Base-by-base conservation (phyloP, 2,797 vertebrate genomes). In the Oryzias dopingdopingensis region DNA sequence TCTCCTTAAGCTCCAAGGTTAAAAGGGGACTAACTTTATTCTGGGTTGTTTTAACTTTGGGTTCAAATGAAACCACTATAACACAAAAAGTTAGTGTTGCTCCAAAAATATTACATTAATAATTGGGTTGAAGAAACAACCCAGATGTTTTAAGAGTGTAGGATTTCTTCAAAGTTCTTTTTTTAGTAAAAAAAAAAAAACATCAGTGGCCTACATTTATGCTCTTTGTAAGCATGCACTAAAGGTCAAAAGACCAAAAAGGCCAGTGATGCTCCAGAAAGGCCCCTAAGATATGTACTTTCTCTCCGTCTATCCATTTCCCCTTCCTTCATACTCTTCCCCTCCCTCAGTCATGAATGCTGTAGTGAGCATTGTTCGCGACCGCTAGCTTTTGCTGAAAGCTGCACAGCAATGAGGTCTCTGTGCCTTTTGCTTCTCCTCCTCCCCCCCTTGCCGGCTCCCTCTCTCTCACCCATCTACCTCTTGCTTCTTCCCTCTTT, bases 331-430 rank as follows among this genome's bases (percentile, higher is more conserved):
- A 56, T 48, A 41, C 57, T 64, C 67, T 54, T 62, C 64, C 74
- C 67, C 74, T 64, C 81, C 77, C 70, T 61, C 76, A 37, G 63
- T 13, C 60, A 32, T 83, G 76, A 81, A 86, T 86, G 88, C 88
- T 65, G 82, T 88, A 84, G 85, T 84, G 86, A 90, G 77, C 79
- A 81, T 88, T 90, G 83, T 90, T 89, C 78, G 85, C 82, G 45
- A 85, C 83, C 84, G 78, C 84, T 83, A 77, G 84, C 81, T 87
- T 88, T 89, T 79, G 78, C 86, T 82, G 81, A 86, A 85, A 85
- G 86, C 85, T 71, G 77, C 81, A 83, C 86, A 88, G 87, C 86
- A 91, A 88, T 91, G 89, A 87, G 89, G 86, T 81, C 86, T 89
- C 88, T 90, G 86, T 90, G 82, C 83, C 86, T 89, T 88, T 89